Evolutionary conservation across 2,888 invertebrate genomes (phyloP).

Genomic region (Agonopterix heracliana): DNA sequence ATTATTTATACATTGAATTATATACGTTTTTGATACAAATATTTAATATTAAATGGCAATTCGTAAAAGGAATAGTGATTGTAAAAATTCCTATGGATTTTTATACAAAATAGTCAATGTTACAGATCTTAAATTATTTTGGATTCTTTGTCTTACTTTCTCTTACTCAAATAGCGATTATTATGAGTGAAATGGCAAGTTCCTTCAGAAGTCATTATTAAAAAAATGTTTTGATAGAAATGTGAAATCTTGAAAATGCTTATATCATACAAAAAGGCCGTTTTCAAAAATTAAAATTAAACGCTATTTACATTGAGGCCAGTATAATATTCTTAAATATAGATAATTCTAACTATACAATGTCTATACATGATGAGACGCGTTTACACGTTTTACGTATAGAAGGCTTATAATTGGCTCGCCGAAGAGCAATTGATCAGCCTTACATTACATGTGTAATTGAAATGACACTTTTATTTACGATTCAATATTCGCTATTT

Average conservation of each 20-base stretch:
- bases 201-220: not conserved
- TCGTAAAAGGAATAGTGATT: not conserved
- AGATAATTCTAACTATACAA: slow-evolving; percentile 53
- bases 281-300: slow-evolving; percentile 36
- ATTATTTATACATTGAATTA: slow-evolving; percentile 1
- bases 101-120: too few species aligned
- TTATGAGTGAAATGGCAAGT: slow-evolving; percentile 1
- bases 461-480: not conserved
- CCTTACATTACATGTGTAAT: not conserved
- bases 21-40: slow-evolving; percentile 6
- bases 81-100: too few species aligned
- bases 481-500: not conserved
- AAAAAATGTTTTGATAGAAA: too few species aligned
- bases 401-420: slow-evolving; percentile 3
- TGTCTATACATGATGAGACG: slow-evolving; percentile 35
- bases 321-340: slow-evolving; percentile 38
- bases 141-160: too few species aligned
- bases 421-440: too few species aligned
- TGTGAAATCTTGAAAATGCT: too few species aligned
- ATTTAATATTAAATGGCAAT: slow-evolving; percentile 12
- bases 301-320: slow-evolving; percentile 66
- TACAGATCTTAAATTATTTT: too few species aligned
- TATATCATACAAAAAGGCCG: slow-evolving; percentile 22
- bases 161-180: not conserved
- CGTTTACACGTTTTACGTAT: slow-evolving; percentile 7